These are phyloP conservation scores for Coenonympha arcania DNA, from an alignment of 2,888 invertebrate genomes.

Conservation along the genomic window DNA sequence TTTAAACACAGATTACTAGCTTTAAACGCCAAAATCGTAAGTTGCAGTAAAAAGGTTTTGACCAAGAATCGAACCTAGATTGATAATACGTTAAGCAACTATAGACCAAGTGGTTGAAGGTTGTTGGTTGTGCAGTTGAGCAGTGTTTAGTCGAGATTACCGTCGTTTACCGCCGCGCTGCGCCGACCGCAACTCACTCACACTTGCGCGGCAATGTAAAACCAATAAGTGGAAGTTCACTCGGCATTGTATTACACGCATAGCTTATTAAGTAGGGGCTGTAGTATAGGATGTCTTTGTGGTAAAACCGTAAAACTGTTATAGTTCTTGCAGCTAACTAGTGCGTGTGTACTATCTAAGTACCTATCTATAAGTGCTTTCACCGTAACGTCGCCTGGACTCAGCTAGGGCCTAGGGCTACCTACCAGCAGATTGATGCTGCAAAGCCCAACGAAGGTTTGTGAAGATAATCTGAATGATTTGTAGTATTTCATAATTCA, in stretches of 20 bases:
- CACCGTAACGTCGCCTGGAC: too few relatives aligned
- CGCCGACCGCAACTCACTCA: conserved; percentile 52
- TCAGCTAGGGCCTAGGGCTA: too few relatives aligned
- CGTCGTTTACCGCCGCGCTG: conserved; percentile 60
- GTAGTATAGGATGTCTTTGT: conserved; percentile 2
- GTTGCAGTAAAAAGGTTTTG: too few relatives aligned
- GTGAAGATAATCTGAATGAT: too few relatives aligned
- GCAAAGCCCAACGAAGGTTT: too few relatives aligned
- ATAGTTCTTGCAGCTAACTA: not conserved
- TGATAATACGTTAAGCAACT: not conserved
- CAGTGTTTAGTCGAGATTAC: conserved; percentile 65
- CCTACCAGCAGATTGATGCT: too few relatives aligned
- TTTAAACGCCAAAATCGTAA: too few relatives aligned
- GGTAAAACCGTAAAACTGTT: not conserved
- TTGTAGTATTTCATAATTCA: too few relatives aligned
- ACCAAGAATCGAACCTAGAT: not conserved
- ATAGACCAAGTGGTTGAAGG: conserved; percentile 8
- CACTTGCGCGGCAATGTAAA: conserved; percentile 21
- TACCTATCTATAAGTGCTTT: not conserved
- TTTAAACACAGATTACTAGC: too few relatives aligned
- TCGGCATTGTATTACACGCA: conserved; percentile 22
- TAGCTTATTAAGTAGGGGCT: not conserved
- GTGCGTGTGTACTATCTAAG: not conserved
- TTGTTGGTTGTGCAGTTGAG: conserved; percentile 41
- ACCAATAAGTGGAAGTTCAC: conserved; percentile 16